Conservation (phyloP, 2,797 vertebrate species). For the Setipinna tenuifilis region DNA sequence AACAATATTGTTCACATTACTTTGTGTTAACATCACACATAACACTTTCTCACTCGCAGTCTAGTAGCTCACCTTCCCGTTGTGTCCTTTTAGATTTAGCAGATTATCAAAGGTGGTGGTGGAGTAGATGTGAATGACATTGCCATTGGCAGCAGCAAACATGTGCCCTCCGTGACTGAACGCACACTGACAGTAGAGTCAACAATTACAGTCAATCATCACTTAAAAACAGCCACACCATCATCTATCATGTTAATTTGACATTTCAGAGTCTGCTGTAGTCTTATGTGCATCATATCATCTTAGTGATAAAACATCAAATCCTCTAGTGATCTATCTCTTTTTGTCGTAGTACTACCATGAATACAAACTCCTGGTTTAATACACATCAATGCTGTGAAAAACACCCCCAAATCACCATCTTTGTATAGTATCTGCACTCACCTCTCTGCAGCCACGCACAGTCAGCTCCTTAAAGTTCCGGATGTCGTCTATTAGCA, state of each 20-base stretch:
- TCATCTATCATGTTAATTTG: not conserved
- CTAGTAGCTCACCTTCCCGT: constrained; percentile 83
- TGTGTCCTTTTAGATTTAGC: constrained; percentile 89
- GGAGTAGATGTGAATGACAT: constrained; percentile 91
- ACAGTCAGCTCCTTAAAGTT: constrained; percentile 86
- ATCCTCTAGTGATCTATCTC: not conserved
- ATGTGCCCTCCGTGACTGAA: constrained; percentile 93
- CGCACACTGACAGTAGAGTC: constrained; percentile 74
- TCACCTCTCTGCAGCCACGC: constrained; percentile 89
- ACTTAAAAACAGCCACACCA: not conserved
- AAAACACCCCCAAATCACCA: not conserved
- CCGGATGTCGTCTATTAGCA: constrained; percentile 87
- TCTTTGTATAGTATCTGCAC: not conserved
- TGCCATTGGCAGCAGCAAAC: constrained; percentile 91
- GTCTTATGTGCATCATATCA: not conserved
- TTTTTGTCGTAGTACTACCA: too few relatives aligned
- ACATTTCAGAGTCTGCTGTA: not conserved
- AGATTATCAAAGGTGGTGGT: constrained; percentile 86
- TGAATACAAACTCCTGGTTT: not conserved
- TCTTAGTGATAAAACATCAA: not conserved
- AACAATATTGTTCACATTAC: not conserved
- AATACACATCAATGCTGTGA: not conserved
- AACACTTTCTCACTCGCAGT: not conserved
- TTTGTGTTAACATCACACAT: not conserved
- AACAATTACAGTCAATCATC: not conserved